Conservation (phyloP, 1,140 invertebrate species). For the Temnothorax curvispinosus region DNA sequence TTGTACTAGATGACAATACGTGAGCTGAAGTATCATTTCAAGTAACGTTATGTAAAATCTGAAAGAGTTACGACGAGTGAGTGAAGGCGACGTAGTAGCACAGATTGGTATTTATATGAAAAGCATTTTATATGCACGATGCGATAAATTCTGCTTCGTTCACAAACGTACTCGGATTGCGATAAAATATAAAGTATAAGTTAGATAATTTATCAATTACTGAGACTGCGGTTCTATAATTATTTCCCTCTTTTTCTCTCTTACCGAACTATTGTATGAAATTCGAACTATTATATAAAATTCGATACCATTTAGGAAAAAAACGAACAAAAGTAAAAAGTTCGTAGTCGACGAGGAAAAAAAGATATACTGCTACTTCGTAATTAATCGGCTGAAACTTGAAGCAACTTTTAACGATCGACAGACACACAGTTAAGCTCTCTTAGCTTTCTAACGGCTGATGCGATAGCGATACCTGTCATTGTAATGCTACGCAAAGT, state of each 20-base stretch:
- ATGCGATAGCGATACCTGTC: not conserved
- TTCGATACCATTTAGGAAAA: not conserved
- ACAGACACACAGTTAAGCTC: conserved; percentile 1
- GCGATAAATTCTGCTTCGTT: not conserved
- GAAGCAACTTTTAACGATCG: conserved; percentile 23
- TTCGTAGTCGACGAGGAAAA: not conserved
- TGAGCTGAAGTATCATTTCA: not conserved
- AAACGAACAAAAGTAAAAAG: not conserved
- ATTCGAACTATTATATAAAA: conserved; percentile 17
- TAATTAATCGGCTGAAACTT: conserved; percentile 1
- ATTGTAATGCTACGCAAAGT: not conserved
- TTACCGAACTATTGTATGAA: not conserved
- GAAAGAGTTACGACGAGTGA: not conserved
- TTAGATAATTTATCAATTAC: conserved; percentile 17
- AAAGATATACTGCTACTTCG: not conserved
- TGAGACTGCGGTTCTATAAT: not conserved
- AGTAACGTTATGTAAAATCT: not conserved
- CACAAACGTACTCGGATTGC: not conserved
- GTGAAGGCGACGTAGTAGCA: not conserved
- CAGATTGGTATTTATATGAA: not conserved
- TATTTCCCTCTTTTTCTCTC: not conserved
- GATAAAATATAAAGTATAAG: not conserved
- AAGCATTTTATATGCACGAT: not conserved
- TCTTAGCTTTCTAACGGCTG: not conserved
- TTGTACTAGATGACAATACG: not conserved